Evolutionary conservation across 2,797 vertebrate genomes (phyloP).

Genomic region (Gambelia wislizenii): DNA sequence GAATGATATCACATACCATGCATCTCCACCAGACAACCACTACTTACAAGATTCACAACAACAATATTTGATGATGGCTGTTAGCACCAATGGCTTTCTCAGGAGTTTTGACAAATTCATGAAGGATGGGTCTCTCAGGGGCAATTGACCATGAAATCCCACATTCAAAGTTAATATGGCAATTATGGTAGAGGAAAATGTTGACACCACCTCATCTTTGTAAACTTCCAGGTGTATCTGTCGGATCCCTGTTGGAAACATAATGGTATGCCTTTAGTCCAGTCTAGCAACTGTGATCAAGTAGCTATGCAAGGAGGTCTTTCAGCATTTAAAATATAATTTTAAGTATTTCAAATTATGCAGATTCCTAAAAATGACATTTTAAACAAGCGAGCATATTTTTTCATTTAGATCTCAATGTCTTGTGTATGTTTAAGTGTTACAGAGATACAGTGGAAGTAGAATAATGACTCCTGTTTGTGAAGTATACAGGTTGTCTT

Average conservation of each 20-base stretch:
- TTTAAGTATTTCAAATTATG: not conserved
- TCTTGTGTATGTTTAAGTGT: not conserved
- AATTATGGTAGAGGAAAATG: not conserved
- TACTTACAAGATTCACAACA: too few relatives aligned
- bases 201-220: not conserved
- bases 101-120: not conserved
- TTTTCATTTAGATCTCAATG: not conserved
- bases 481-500: not conserved
- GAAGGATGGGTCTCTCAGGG: not conserved
- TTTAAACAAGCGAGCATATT: not conserved
- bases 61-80: too few relatives aligned
- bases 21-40: too few relatives aligned
- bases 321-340: too few relatives aligned
- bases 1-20: too few relatives aligned
- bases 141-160: not conserved
- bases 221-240: not conserved
- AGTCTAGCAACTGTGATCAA: not conserved
- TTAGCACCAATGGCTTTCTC: not conserved
- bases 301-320: not conserved
- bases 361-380: too few relatives aligned
- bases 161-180: not conserved
- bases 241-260: not conserved
- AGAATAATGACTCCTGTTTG: not conserved
- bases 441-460: not conserved
- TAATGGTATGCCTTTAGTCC: not conserved